Conservation (phyloP, 2,797 vertebrate species). For the Pseudotriccus pelzelni region DNA sequence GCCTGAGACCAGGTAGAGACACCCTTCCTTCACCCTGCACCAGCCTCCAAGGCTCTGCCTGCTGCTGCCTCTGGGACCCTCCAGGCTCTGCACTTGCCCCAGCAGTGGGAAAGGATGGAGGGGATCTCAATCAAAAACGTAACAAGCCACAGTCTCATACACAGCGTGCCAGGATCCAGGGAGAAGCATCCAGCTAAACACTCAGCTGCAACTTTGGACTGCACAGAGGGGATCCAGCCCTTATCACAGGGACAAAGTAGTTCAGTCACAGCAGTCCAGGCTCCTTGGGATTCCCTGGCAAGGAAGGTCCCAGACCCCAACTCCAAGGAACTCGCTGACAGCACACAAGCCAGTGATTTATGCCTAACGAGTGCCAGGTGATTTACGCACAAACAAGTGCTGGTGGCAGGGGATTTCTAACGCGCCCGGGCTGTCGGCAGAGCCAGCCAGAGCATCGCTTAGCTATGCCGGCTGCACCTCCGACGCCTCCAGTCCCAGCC, state of each 20-base stretch:
- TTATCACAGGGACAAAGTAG: not conserved
- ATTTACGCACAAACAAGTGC: constrained; percentile 23
- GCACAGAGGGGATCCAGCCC: not conserved
- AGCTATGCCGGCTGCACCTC: not conserved
- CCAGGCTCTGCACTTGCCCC: not conserved
- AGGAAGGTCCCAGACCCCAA: not conserved
- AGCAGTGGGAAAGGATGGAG: not conserved
- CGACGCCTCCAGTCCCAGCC: not conserved
- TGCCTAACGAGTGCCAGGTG: not conserved
- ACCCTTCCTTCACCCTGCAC: not conserved
- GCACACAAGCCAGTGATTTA: not conserved
- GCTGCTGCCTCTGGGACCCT: not conserved
- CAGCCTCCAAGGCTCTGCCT: not conserved
- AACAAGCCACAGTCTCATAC: not conserved
- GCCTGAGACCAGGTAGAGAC: not conserved
- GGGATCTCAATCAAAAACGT: rapidly evolving
- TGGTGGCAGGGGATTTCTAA: not conserved
- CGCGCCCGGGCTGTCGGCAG: not conserved
- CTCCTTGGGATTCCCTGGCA: not conserved
- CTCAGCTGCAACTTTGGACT: not conserved
- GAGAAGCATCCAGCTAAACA: not conserved
- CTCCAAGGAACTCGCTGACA: not conserved
- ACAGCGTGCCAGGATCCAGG: not conserved
- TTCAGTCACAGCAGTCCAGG: rapidly evolving
- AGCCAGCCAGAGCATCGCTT: not conserved